Evolutionary conservation across 2,888 invertebrate species (phyloP), one percentile per base, ranked within the genome.

Genomic region (Adelphocoris suturalis): DNA sequence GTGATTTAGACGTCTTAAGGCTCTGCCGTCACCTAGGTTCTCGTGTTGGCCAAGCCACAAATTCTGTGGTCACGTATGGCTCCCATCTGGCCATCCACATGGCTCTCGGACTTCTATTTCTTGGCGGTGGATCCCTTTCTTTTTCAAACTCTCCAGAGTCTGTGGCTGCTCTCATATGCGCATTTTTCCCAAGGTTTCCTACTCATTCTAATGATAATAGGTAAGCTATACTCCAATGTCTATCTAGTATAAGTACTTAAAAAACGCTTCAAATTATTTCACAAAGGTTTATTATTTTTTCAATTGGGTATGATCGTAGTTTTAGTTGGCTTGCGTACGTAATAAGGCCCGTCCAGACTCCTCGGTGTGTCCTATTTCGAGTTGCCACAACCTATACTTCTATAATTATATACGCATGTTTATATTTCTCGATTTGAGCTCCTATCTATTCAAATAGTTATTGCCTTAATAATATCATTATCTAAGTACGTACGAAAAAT

Each of bases 181-280:
- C 99, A 0, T 97, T 99, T 93, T 99, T 98, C 94, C 99, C 99
- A 0, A 98, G 99, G 93, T 99, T 98, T 94, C 99, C 99, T 23
- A 98, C 97, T 0, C 98, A 98, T 93, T 98, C 98, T 92, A 98
- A 97, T 93, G 99, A 99, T 92, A 99, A 99, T 93, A 96, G 98
- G 97, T 97, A 92, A 19, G 52, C 1, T 85, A 80, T 81, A 68
- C 23, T 23, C n/a, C n/a, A n/a, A n/a, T n/a, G n/a, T n/a, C 16
- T 1, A n/a, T 57, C 7, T 2, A 37, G 37, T 37, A 37, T 4
- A 37, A 37, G 37, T 37, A 37, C n/a, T n/a, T n/a, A n/a, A n/a
- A n/a, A n/a, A n/a, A n/a, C n/a, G n/a, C n/a, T n/a, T n/a, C n/a
- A n/a, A n/a, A n/a, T n/a, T n/a, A n/a, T n/a, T n/a, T n/a, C n/a